Percentiles rank a stretch among this genome's conserved stretches.
Conservation (phyloP, 2,888 invertebrate species). For the Drosophila leonis region DNA sequence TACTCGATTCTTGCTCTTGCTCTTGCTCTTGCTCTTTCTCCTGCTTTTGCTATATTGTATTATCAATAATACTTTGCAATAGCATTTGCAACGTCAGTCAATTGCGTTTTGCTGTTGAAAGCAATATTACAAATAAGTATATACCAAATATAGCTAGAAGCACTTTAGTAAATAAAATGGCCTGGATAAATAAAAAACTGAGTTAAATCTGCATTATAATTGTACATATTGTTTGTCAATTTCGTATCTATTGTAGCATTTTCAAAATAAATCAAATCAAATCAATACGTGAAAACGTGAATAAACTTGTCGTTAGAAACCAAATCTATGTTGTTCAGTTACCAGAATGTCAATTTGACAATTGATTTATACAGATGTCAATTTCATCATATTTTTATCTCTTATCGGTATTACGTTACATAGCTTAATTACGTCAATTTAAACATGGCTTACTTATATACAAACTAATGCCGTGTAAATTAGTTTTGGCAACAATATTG, state of each 20-base stretch:
- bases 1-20: constrained; percentile 3
- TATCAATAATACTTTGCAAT: constrained; percentile 26
- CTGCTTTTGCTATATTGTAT: constrained; percentile 35
- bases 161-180: background rate
- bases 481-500: constrained; percentile 8
- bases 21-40: background rate
- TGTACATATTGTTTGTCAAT: background rate
- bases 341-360: background rate
- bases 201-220: background rate
- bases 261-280: background rate
- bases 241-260: too few species aligned
- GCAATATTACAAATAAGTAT: background rate
- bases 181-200: background rate
- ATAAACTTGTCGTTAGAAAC: background rate
- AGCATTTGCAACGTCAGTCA: constrained; percentile 19
- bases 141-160: too few species aligned
- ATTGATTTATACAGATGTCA: background rate
- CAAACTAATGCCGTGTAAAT: background rate
- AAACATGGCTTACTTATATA: background rate
- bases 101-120: too few species aligned
- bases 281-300: background rate
- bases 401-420: background rate
- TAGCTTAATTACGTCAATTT: background rate
- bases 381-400: background rate
- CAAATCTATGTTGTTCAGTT: background rate